phyloP scores from a whole-genome alignment of 2,888 invertebrate genomes.

The Neelides folsomi region DNA sequence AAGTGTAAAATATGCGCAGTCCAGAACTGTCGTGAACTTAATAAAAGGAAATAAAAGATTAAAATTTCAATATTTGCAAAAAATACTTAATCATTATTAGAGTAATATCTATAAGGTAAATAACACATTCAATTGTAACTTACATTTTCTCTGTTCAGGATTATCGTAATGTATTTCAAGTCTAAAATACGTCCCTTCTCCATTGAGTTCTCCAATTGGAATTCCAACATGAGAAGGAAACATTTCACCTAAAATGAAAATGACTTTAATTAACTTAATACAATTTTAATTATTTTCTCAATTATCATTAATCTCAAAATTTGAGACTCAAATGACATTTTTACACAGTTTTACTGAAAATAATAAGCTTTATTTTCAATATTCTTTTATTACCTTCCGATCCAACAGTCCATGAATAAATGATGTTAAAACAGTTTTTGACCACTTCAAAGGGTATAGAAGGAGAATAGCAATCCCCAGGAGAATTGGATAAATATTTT shows the following conservation, averaged over 20 bases:
- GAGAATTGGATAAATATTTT: conserved; percentile 54
- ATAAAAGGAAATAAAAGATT: background rate
- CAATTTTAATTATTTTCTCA: no score
- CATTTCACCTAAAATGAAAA: conserved; percentile 53
- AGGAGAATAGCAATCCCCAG: conserved; percentile 52
- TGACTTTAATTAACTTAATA: no score
- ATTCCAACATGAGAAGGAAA: conserved; percentile 64
- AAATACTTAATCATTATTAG: background rate
- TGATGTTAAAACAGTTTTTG: conserved; percentile 57
- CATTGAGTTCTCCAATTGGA: conserved; percentile 57
- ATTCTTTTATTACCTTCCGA: conserved; percentile 50
- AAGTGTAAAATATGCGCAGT: conserved; percentile 62
- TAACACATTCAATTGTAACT: background rate
- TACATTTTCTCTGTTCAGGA: conserved; percentile 32
- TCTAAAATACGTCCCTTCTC: conserved; percentile 67
- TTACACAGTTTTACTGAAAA: no score
- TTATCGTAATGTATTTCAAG: conserved; percentile 86
- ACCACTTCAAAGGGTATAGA: conserved; percentile 69
- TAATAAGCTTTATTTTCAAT: no score
- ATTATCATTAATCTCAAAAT: no score
- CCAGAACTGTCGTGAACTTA: conserved; percentile 65
- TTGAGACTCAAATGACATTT: no score
- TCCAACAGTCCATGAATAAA: conserved; percentile 72
- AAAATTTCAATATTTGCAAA: background rate
- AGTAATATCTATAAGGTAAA: background rate